phyloP scores from a whole-genome alignment of 2,113 vertebrate species.

The Egretta garzetta region DNA sequence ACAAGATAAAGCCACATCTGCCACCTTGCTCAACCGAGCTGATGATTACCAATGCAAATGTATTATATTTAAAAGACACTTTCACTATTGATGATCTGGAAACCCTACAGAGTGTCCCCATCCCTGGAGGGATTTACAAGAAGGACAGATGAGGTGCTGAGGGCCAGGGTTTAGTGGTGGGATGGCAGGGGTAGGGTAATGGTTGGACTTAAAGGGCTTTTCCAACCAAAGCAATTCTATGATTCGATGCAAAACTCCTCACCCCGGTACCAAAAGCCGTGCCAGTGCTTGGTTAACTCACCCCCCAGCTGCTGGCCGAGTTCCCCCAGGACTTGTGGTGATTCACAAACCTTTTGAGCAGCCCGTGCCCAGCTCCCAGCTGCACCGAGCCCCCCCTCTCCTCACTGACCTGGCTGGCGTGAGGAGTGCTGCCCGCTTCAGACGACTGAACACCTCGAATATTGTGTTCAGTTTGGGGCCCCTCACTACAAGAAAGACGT shows the following conservation, averaged over 20 bases:
- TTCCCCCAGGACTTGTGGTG: not conserved
- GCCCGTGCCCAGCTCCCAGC: not conserved
- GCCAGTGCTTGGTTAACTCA: too few species aligned
- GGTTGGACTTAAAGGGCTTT: too few species aligned
- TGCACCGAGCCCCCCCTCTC: fast-evolving
- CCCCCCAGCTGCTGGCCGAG: not conserved
- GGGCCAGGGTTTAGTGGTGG: too few species aligned
- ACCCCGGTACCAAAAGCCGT: fast-evolving
- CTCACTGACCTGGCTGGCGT: fast-evolving
- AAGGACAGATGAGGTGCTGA: too few species aligned
- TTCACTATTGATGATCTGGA: too few species aligned
- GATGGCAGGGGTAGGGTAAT: too few species aligned
- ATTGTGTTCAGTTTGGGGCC: too few species aligned
- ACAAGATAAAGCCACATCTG: not conserved
- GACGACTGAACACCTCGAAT: too few species aligned
- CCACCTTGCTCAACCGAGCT: not conserved
- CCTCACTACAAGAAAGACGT: too few species aligned
- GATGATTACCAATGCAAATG: not conserved
- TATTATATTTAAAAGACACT: not conserved
- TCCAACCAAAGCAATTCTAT: too few species aligned
- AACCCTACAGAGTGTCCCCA: not conserved
- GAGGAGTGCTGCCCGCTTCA: not conserved
- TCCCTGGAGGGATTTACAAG: too few species aligned
- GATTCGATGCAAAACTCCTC: not conserved
- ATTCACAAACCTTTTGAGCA: fast-evolving